Percentiles rank a stretch among this genome's conserved stretches.
Evolutionary conservation across 1,140 invertebrate species (phyloP).

Genomic region (Drosophila auraria): DNA sequence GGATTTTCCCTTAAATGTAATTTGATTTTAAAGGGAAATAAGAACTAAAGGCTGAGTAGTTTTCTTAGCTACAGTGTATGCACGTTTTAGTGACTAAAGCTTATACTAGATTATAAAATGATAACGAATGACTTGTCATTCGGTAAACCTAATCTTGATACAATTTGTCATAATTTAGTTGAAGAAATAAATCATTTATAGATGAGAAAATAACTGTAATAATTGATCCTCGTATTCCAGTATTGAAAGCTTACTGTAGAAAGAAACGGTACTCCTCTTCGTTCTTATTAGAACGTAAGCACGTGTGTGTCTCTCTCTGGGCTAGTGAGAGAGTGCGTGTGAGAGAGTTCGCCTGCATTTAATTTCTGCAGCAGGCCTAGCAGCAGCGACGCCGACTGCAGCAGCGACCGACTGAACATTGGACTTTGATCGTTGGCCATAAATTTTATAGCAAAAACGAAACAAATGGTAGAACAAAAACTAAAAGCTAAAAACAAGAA

Average conservation of each 20-base stretch:
- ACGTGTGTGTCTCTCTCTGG: slow-evolving; percentile 19
- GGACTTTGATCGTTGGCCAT: slow-evolving; percentile 80
- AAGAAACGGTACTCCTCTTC: slow-evolving; percentile 13
- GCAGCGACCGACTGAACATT: slow-evolving; percentile 72
- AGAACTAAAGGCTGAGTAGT: not conserved
- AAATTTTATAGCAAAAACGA: slow-evolving; percentile 72
- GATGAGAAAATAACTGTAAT: too few species aligned
- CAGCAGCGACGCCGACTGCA: slow-evolving; percentile 12
- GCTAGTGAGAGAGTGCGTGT: not conserved
- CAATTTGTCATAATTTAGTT: not conserved
- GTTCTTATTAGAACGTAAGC: slow-evolving; percentile 25
- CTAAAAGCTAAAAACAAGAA: slow-evolving; percentile 57
- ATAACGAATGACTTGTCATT: not conserved
- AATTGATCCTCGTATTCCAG: not conserved
- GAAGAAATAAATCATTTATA: not conserved
- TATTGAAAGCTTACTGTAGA: not conserved
- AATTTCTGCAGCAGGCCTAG: slow-evolving; percentile 30
- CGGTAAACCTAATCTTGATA: not conserved
- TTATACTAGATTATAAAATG: not conserved
- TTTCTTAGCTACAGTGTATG: not conserved
- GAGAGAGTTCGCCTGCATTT: slow-evolving; percentile 14
- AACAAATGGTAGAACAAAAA: slow-evolving; percentile 52
- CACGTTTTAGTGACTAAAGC: not conserved
- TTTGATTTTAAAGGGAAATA: slow-evolving; percentile 2
- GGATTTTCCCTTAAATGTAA: not conserved